Percentiles rank a stretch among this genome's conserved stretches.
Conservation (phyloP, 2,888 invertebrate genomes). For the Eumerus sabulonum region DNA sequence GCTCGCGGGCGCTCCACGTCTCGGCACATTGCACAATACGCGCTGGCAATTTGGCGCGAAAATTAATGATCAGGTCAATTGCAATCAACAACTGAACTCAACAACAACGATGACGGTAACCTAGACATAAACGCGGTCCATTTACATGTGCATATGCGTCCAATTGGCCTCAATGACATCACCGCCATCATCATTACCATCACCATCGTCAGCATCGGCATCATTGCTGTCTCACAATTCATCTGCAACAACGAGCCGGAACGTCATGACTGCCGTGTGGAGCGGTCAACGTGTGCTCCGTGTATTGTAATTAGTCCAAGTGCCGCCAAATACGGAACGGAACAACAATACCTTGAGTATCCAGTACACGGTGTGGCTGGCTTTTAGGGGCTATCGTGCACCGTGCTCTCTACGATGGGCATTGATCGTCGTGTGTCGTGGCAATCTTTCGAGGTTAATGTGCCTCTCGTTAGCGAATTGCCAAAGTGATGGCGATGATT, state of each 20-base stretch:
- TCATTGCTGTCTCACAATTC: constrained; percentile 57
- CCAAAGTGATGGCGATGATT: constrained; percentile 15
- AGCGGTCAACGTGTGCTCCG: constrained; percentile 29
- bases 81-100: constrained; percentile 45
- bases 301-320: constrained; percentile 58
- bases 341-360: constrained; percentile 51
- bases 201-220: constrained; percentile 39
- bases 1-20: not conserved
- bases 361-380: constrained; percentile 13
- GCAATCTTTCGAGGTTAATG: constrained; percentile 64
- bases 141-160: constrained; percentile 18
- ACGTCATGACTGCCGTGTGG: constrained; percentile 8
- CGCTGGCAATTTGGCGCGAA: constrained; percentile 32
- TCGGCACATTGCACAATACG: constrained; percentile 30
- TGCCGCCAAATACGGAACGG: constrained; percentile 54
- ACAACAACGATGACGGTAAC: constrained; percentile 43
- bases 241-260: constrained; percentile 45
- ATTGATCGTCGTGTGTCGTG: constrained; percentile 25
- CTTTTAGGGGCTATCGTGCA: constrained; percentile 12
- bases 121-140: constrained; percentile 46
- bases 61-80: constrained; percentile 60
- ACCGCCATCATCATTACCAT: constrained; percentile 39
- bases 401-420: not conserved
- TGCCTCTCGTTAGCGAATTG: constrained; percentile 49
- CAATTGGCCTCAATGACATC: constrained; percentile 63